Evolutionary conservation across 2,888 invertebrate genomes (phyloP), one percentile per base, ranked within the genome.

Genomic region (Folsomia candida): DNA sequence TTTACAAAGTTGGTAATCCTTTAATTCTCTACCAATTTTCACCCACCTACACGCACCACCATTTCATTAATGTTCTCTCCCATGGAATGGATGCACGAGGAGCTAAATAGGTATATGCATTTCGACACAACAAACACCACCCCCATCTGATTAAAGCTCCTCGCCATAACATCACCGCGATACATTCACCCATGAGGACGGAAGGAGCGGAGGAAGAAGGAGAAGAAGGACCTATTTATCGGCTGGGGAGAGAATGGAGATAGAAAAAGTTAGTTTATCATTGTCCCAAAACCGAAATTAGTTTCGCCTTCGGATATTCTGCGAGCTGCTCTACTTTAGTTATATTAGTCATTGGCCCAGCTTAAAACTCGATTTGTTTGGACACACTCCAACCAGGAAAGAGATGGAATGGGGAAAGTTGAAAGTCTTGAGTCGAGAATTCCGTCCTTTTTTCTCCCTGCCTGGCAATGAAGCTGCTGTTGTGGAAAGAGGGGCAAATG

Each of bases 1-100:
- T 78, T 78, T 78, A 78, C 75, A 78, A 78, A 78, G 71, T 78
- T 78, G 72, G 76, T 78, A 78, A 78, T 76, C 78, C 78, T 72
- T 71, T 76, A 78, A 78, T 78, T 76, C 76, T 73, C 73, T 69
- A 47, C 68, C 76, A 78, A 78, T 78, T 78, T 78, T 73, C 76
- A 78, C 76, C 76, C 74, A 69, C 75, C 37, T 14, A 37, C 37
- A 4, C 37, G 14, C 37, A 4, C 4, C 37, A 37, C 37, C 73
- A 73, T 67, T 63, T 63, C 11, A 51, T 37, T 24, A 37, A 37
- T 58, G 29, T 59, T 59, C 59, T 63, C 47, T 69, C 59, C 57
- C 60, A 57, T 62, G n/a, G n/a, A n/a, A n/a, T n/a, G n/a, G n/a
- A n/a, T n/a, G n/a, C n/a, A n/a, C n/a, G n/a, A n/a, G n/a, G n/a